Evolutionary conservation across 2,888 invertebrate species (phyloP).

Genomic region (Axea sp.): DNA sequence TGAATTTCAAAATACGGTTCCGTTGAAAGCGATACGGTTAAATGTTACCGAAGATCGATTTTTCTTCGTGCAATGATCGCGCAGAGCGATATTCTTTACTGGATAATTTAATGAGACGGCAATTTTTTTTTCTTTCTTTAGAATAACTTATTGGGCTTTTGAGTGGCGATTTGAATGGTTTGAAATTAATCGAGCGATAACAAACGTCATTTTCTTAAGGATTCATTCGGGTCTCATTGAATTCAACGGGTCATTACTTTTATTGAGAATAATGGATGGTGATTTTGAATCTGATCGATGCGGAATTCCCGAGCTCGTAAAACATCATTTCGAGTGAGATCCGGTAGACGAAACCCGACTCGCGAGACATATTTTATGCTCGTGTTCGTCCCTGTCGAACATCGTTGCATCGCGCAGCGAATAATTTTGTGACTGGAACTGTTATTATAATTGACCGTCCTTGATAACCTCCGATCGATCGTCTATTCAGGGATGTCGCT

Average conservation of each 20-base stretch:
- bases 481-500: background rate
- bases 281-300: constrained; percentile 30
- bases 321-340: constrained; percentile 20
- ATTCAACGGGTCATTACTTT: constrained; percentile 31
- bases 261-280: constrained; percentile 39
- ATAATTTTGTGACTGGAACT: background rate
- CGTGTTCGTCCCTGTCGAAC: background rate
- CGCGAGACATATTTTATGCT: constrained; percentile 15
- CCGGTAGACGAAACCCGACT: background rate
- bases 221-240: constrained; percentile 16
- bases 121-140: too few relatives aligned
- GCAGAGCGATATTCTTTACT: too few relatives aligned
- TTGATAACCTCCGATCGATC: constrained; percentile 35
- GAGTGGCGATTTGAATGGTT: too few relatives aligned
- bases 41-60: too few relatives aligned
- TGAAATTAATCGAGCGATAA: too few relatives aligned
- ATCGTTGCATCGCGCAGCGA: background rate
- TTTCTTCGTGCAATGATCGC: too few relatives aligned
- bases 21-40: too few relatives aligned
- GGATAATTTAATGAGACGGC: too few relatives aligned
- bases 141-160: too few relatives aligned
- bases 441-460: constrained; percentile 8
- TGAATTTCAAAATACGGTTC: too few relatives aligned
- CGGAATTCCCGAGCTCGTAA: constrained; percentile 14
- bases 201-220: constrained; percentile 10